Conservation (phyloP, 2,113 vertebrate species). For the Perccottus glenii region DNA sequence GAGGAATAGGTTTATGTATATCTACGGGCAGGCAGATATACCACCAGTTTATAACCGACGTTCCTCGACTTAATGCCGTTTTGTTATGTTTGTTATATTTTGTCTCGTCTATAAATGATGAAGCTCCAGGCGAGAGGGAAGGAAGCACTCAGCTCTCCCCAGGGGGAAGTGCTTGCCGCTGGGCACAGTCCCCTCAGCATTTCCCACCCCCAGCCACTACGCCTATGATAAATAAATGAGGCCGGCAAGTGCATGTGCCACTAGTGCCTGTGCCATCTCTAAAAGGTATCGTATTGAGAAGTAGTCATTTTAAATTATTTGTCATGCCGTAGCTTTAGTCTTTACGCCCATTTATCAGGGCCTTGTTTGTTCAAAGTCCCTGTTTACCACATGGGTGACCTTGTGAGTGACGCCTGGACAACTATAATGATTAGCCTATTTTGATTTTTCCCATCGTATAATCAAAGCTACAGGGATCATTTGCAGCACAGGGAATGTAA, state of each 20-base stretch:
- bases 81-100: conserved; percentile 77
- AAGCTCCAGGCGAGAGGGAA: conserved; percentile 56
- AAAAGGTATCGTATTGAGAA: conserved; percentile 12
- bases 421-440: conserved; percentile 15
- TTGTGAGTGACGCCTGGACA: conserved; percentile 14
- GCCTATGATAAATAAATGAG: conserved; percentile 33
- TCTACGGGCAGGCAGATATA: background rate
- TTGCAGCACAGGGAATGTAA: conserved; percentile 22
- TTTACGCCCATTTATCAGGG: conserved; percentile 33
- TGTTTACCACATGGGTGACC: conserved; percentile 22
- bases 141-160: conserved; percentile 65
- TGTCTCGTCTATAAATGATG: conserved; percentile 75
- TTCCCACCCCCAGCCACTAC: conserved; percentile 15
- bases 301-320: conserved; percentile 12
- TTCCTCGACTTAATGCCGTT: conserved; percentile 50
- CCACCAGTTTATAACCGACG: conserved; percentile 3
- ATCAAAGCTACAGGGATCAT: conserved; percentile 19
- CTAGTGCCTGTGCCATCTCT: conserved; percentile 1
- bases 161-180: conserved; percentile 42
- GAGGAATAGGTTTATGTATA: background rate
- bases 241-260: conserved; percentile 31
- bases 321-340: conserved; percentile 8
- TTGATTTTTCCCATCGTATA: background rate
- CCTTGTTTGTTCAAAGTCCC: conserved; percentile 6
- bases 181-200: conserved; percentile 56